Percentiles rank a stretch among this genome's conserved stretches.
Evolutionary conservation across 2,888 invertebrate genomes (phyloP).

Genomic region (Drosophila hamatofila): DNA sequence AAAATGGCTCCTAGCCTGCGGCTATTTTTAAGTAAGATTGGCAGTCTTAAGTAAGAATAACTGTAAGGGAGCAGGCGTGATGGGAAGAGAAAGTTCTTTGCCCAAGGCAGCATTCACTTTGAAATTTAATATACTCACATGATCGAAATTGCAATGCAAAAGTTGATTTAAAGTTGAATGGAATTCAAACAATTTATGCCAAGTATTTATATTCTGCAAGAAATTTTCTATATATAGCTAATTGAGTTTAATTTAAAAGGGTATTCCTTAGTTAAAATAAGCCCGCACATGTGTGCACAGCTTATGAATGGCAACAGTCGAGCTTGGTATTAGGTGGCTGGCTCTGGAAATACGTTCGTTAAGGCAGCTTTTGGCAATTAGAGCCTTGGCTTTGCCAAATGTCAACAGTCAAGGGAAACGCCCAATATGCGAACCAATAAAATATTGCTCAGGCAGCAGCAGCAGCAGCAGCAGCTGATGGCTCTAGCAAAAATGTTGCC

Average conservation of each 20-base stretch:
- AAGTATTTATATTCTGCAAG: not conserved
- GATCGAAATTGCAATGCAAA: not conserved
- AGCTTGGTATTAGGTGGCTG: conserved; percentile 22
- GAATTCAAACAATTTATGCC: not conserved
- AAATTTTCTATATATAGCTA: not conserved
- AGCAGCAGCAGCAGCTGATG: conserved; percentile 27
- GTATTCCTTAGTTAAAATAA: conserved; percentile 2
- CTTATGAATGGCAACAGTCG: conserved; percentile 17
- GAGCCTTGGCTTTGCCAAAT: conserved; percentile 43
- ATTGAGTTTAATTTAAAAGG: not conserved
- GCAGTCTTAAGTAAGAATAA: not conserved
- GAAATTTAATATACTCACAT: too few relatives aligned
- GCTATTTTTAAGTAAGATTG: conserved; percentile 9
- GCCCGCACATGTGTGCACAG: conserved; percentile 10
- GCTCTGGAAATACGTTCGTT: conserved; percentile 46
- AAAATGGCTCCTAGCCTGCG: not conserved
- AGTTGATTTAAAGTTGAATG: not conserved
- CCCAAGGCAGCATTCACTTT: not conserved
- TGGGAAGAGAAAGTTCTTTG: not conserved
- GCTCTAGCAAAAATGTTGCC: conserved; percentile 31
- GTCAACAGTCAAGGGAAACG: conserved; percentile 51
- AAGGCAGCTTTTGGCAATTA: conserved; percentile 58
- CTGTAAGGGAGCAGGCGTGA: not conserved
- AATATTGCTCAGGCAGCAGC: conserved; percentile 29
- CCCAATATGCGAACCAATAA: conserved; percentile 55